Evolutionary conservation across 2,888 invertebrate genomes (phyloP).

Genomic region (Cheiracanthium punctorium): DNA sequence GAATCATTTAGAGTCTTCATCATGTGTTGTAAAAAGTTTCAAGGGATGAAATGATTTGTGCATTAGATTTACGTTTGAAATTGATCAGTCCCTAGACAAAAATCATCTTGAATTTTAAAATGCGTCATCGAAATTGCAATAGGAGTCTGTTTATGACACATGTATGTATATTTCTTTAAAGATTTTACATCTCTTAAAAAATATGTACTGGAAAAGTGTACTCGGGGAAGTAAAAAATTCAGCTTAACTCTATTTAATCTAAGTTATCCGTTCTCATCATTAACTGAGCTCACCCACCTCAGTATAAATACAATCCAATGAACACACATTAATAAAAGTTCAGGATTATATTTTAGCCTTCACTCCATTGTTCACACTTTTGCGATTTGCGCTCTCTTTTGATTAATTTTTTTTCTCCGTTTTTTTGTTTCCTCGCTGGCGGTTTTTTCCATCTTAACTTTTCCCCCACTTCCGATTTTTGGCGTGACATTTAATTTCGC

Average conservation of each 20-base stretch:
- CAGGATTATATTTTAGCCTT: conserved; percentile 26
- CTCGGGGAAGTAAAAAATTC: background rate
- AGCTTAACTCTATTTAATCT: background rate
- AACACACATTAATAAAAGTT: conserved; percentile 38
- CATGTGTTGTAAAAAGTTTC: too few relatives aligned
- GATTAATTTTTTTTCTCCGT: background rate
- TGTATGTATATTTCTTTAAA: conserved; percentile 5
- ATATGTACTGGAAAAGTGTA: conserved; percentile 32
- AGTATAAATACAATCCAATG: conserved; percentile 48
- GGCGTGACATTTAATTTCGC: conserved; percentile 68
- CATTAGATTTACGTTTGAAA: too few relatives aligned
- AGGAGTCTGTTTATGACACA: too few relatives aligned
- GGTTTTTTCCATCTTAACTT: background rate
- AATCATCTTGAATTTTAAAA: too few relatives aligned
- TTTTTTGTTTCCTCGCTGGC: background rate
- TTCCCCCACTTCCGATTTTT: conserved; percentile 38
- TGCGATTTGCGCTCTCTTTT: conserved; percentile 6
- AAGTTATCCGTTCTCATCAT: background rate
- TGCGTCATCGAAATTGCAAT: too few relatives aligned
- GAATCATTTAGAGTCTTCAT: too few relatives aligned
- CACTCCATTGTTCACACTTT: conserved; percentile 50
- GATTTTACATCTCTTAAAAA: conserved; percentile 36
- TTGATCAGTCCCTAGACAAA: too few relatives aligned
- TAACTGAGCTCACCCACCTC: conserved; percentile 7
- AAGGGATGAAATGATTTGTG: too few relatives aligned